Base-by-base conservation (phyloP, 2,113 vertebrate species). In the Lichenostomus cassidix region DNA sequence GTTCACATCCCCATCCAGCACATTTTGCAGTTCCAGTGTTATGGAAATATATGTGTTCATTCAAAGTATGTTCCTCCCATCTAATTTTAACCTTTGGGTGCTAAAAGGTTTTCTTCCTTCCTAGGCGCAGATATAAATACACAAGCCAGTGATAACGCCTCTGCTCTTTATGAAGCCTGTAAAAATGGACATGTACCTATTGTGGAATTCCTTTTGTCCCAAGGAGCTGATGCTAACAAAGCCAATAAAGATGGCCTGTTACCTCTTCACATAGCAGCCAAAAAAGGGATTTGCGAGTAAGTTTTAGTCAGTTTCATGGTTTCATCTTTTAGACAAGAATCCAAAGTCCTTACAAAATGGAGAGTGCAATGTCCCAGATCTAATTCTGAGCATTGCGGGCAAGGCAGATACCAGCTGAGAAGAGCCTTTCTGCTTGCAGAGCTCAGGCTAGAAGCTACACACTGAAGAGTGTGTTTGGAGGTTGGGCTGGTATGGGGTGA, bases 51-150 rank as follows among this genome's bases (percentile, higher is more conserved):
- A 25, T 2, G 0, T 39, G 2, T 46, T 73, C 46, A 29, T 58
- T 89, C 41, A 70, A 89, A 68, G 31, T 39, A 52, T 12, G 7
- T 41, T 92, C 5, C 14, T 84, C 42, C 12, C 29, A 29, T 41
- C 20, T 71, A 12, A 62, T 75, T 94, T 79, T 59, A 85, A 89
- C 17, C 9, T 76, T 76, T 63, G 33, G 50, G 15, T 55, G 22
- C 39, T 86, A 71, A 53, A 53, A 52, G 10, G 2, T 55, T 80
- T 93, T 91, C 90, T 96, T 87, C 37, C 23, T 76, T 84, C 37
- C 60, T 83, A 99, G 99, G 99, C 23, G 99, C 98, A 28, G 98
- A 99, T 83, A 97, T 99, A 91, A 99, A 99, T 90, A 98, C 98
- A 8, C 98, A 99, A 95, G 99, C 99, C 69, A 98, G 98, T 11